Evolutionary conservation across 1,140 invertebrate species (phyloP), one percentile per base, ranked within the genome.

Genomic region (Cherax quadricarinatus): DNA sequence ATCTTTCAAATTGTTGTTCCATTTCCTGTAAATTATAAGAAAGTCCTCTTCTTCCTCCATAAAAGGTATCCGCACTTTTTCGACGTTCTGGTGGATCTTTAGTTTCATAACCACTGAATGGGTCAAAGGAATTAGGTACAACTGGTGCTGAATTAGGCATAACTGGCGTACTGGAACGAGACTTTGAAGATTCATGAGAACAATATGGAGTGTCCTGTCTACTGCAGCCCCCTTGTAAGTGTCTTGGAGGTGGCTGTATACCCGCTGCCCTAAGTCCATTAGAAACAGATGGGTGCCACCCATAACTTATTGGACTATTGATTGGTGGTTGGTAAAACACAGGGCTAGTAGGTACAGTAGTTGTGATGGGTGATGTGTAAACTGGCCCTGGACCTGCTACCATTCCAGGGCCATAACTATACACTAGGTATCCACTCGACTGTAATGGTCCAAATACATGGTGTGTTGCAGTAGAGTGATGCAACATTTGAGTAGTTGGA

Each of bases 141-240:
- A 87, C 84, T 21, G 90, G 90, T 16, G 90, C 90, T 16, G 90
- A 91, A 53, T 86, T 86, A 30, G 90, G 90, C n/a, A 86, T 21
- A 75, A 84, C 84, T 53, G 90, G 90, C 10, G 90, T 91, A 75
- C 57, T 57, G 53, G 90, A 91, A 24, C 90, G 90, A 24, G 90
- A 91, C 84, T 87, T 86, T 53, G 90, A 87, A 16, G 75, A 9
- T 80, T 91, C 90, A 66, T 84, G 90, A 30, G 89, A 91, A 18
- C 62, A 51, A 62, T 48, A 80, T 60, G 89, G 89, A 51, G 83
- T 84, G 57, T 91, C 89, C 60, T 79, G 70, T 60, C 57, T 80
- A 49, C 85, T 91, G 78, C 41, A 79, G 16, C 51, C 18, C 21
- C 84, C 83, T n/a, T 57, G 41, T 57, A 62, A n/a, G 16, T 81